A percentile compares a stretch with the other conserved stretches of the same genome.
Evolutionary conservation across 2,113 vertebrate species (phyloP).

Genomic region (Albula glossodonta): DNA sequence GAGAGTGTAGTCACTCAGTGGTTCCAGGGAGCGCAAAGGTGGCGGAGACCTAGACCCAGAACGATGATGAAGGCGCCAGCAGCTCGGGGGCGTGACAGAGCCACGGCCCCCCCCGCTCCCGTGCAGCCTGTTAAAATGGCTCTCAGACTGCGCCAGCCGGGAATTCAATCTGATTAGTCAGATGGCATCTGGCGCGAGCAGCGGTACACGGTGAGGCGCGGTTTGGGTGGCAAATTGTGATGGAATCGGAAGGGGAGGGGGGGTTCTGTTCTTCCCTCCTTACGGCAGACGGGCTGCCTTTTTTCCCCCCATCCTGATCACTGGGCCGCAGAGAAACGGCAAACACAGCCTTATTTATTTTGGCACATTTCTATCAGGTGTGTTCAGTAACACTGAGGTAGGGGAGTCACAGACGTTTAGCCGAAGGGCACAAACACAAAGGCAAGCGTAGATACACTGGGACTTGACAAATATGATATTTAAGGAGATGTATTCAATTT

Average conservation of each 20-base stretch:
- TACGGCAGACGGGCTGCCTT: slow-evolving; percentile 51
- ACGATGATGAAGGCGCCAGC: not conserved
- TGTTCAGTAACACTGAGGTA: slow-evolving; percentile 53
- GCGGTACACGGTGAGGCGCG: slow-evolving; percentile 49
- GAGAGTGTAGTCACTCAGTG: no score
- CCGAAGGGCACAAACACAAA: slow-evolving; percentile 52
- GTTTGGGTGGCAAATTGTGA: slow-evolving; percentile 67
- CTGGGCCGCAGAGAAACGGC: slow-evolving; percentile 40
- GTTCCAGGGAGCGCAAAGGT: no score
- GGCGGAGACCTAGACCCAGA: no score
- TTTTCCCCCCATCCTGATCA: slow-evolving; percentile 5
- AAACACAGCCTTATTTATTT: slow-evolving; percentile 60
- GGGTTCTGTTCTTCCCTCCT: slow-evolving; percentile 53
- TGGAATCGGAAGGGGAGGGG: slow-evolving; percentile 56
- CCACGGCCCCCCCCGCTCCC: slow-evolving; percentile 9
- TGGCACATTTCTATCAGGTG: slow-evolving; percentile 61
- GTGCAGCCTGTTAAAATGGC: slow-evolving; percentile 46
- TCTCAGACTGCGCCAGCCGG: slow-evolving; percentile 56
- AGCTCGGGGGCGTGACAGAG: not conserved
- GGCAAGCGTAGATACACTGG: slow-evolving; percentile 45
- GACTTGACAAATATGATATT: slow-evolving; percentile 52
- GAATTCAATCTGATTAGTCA: slow-evolving; percentile 75
- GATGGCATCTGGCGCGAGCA: slow-evolving; percentile 67
- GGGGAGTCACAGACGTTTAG: slow-evolving; percentile 58
- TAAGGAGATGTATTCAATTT: slow-evolving; percentile 50